These are phyloP conservation scores for Halocaridina rubra DNA, from an alignment of 2,888 invertebrate genomes.

Conservation along the genomic window DNA sequence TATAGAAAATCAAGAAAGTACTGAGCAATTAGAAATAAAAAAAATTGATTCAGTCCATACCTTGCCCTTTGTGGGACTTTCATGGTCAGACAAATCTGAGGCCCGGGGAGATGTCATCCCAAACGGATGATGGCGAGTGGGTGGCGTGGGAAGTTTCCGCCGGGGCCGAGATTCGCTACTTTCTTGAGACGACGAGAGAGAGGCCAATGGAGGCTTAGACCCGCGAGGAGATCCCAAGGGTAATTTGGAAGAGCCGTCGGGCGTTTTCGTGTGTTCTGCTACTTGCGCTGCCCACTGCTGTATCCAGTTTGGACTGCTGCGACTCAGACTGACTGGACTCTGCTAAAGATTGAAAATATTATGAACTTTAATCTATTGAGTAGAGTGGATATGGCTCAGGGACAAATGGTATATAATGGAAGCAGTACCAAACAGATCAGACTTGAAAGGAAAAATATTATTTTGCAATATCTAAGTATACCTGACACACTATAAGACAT, in stretches of 20 bases:
- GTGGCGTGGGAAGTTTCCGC: conserved; percentile 64
- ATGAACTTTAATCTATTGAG: no score
- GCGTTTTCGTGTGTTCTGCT: conserved; percentile 66
- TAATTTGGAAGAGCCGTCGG: neutral
- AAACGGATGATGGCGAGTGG: conserved; percentile 31
- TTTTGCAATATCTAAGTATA: no score
- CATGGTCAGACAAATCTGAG: conserved; percentile 18
- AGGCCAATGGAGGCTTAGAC: conserved; percentile 13
- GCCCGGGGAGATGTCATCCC: neutral
- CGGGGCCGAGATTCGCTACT: conserved; percentile 58
- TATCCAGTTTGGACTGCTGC: conserved; percentile 69
- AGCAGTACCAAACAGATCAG: no score
- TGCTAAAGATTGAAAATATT: neutral
- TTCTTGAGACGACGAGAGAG: conserved; percentile 44
- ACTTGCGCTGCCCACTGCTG: conserved; percentile 71
- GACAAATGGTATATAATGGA: no score
- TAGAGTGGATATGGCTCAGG: no score
- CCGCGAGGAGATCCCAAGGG: conserved; percentile 10
- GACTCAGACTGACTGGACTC: conserved; percentile 47
- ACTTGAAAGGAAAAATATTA: no score
- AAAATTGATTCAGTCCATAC: neutral
- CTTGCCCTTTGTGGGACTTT: conserved; percentile 30
- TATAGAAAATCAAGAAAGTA: no score
- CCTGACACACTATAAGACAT: no score
- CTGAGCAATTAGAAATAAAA: neutral